Conservation (phyloP, 2,888 invertebrate species). For the Amphimallon solstitiale region DNA sequence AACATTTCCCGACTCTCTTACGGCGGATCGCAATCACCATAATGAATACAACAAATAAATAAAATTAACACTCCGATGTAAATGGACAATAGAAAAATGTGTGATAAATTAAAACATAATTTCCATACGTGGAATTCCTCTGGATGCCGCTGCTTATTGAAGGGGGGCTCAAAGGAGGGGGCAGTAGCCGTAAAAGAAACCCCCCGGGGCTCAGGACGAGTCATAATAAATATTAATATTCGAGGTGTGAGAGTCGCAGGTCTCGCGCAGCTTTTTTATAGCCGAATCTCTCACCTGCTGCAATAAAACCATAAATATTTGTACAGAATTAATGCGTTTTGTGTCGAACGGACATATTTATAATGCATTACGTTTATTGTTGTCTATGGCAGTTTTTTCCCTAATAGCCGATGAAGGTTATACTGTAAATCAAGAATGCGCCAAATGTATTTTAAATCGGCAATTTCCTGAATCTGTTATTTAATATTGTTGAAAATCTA, state of each 20-base stretch:
- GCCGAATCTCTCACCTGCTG: constrained; percentile 60
- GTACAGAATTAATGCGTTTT: constrained; percentile 61
- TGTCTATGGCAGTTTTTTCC: constrained; percentile 47
- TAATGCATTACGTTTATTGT: constrained; percentile 53
- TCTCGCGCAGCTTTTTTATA: constrained; percentile 47
- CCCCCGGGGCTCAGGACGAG: constrained; percentile 59
- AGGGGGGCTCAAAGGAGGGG: constrained; percentile 54
- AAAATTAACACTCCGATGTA: constrained; percentile 62
- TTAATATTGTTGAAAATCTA: constrained; percentile 6
- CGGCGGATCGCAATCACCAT: constrained; percentile 46
- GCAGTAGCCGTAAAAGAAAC: constrained; percentile 62
- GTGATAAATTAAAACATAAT: constrained; percentile 63
- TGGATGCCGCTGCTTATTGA: constrained; percentile 48
- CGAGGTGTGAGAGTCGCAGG: constrained; percentile 60
- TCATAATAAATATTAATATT: constrained; percentile 64
- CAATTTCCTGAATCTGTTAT: neutral
- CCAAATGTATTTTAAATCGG: neutral
- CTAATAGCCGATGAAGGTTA: constrained; percentile 5
- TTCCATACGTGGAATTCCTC: constrained; percentile 62
- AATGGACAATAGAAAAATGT: constrained; percentile 62
- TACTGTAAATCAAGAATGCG: constrained; percentile 9
- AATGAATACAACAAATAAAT: constrained; percentile 61
- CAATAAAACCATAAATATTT: constrained; percentile 64
- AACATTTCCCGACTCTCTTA: constrained; percentile 35
- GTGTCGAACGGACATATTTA: constrained; percentile 54